These are phyloP conservation scores for Pheucticus melanocephalus DNA, from an alignment of 2,113 vertebrate genomes.

Conservation along the genomic window DNA sequence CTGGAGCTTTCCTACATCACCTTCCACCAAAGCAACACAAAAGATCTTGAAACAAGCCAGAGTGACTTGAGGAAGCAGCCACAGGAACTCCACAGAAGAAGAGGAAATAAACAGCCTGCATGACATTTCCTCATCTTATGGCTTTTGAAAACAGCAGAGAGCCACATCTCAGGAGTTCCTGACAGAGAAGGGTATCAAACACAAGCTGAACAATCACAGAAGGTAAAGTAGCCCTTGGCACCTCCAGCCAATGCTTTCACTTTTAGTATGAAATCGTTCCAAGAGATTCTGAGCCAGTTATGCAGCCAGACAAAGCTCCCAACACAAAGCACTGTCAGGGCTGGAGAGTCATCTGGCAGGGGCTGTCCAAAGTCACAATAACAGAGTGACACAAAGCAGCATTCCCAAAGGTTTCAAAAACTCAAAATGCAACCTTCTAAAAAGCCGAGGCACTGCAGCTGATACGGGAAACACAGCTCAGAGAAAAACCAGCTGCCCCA, in stretches of 20 bases:
- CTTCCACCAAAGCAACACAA: neutral
- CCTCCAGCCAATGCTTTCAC: neutral
- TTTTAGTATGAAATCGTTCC: neutral
- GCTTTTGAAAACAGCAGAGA: neutral
- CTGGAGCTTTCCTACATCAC: neutral
- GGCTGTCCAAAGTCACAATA: neutral
- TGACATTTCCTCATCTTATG: neutral
- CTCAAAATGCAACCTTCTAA: neutral
- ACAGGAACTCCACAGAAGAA: neutral
- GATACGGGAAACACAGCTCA: neutral
- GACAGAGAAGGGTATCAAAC: neutral
- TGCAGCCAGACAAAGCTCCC: neutral
- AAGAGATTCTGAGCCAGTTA: neutral
- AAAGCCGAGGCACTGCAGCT: neutral
- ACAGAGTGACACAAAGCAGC: neutral
- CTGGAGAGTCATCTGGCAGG: neutral
- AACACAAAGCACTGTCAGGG: neutral
- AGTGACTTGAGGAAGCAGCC: neutral
- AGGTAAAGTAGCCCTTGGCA: neutral
- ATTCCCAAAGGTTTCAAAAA: neutral
- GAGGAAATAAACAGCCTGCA: neutral
- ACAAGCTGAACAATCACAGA: neutral
- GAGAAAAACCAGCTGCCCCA: neutral
- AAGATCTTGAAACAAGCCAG: neutral
- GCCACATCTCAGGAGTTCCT: neutral